Evolutionary conservation across 2,888 invertebrate species (phyloP).

Genomic region (Matsumyia berberina): DNA sequence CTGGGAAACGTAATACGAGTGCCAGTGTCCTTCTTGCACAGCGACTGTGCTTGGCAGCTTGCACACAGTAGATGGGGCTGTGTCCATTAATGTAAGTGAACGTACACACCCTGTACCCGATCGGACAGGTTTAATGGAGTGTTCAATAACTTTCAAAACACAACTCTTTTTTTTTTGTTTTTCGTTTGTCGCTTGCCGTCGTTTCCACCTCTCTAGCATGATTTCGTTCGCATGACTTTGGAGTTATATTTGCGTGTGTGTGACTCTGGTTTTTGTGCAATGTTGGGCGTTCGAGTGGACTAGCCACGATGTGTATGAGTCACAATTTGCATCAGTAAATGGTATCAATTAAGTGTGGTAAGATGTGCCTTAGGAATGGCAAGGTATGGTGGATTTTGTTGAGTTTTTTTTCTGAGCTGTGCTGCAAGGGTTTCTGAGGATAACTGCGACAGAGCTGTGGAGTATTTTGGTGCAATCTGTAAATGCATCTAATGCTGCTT

Average conservation of each 20-base stretch:
- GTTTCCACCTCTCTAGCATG: background rate
- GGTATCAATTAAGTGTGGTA: conserved; percentile 54
- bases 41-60: conserved; percentile 4
- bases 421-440: too few relatives aligned
- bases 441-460: too few relatives aligned
- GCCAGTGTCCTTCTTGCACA: conserved; percentile 47
- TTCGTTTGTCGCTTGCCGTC: background rate
- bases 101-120: conserved; percentile 67
- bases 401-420: too few relatives aligned
- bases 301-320: conserved; percentile 64
- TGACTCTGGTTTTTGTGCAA: conserved; percentile 43
- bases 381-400: conserved; percentile 5
- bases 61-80: conserved; percentile 48
- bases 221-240: conserved; percentile 28
- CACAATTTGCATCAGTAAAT: conserved; percentile 70
- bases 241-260: conserved; percentile 25
- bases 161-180: conserved; percentile 44
- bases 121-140: conserved; percentile 76
- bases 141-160: conserved; percentile 76
- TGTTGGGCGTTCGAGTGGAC: conserved; percentile 63
- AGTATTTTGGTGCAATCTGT: too few relatives aligned
- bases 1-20: conserved; percentile 30
- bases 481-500: background rate
- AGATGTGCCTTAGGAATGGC: conserved; percentile 11
- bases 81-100: conserved; percentile 67